Conservation (phyloP, 2,113 vertebrate species). For the Toxotes chatareus region DNA sequence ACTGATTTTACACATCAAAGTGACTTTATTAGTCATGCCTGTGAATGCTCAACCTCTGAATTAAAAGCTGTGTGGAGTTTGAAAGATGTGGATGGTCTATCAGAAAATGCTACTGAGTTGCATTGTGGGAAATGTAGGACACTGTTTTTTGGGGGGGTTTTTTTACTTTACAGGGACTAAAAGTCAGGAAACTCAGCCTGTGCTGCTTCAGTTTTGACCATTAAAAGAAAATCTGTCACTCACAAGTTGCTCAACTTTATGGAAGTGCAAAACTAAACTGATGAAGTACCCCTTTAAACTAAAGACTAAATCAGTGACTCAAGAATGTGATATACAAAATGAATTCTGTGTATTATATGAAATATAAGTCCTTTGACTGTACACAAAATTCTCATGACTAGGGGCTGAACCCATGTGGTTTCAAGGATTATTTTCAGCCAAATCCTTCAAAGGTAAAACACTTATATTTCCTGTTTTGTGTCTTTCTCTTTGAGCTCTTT, state of each 20-base stretch:
- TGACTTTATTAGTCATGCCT: neutral
- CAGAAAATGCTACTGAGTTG: neutral
- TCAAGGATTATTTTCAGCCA: conserved; percentile 17
- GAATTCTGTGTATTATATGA: neutral
- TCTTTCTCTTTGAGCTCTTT: conserved; percentile 22
- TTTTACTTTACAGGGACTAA: too few species aligned
- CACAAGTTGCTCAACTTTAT: neutral
- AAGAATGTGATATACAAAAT: neutral
- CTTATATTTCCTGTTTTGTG: conserved; percentile 63
- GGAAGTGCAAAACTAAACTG: neutral
- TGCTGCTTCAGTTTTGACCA: neutral
- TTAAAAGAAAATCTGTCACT: too few species aligned
- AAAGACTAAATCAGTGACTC: neutral
- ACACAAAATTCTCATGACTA: neutral
- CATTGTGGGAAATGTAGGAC: neutral
- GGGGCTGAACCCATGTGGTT: neutral
- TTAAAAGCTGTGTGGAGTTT: neutral
- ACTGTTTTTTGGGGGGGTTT: too few species aligned
- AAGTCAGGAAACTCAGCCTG: too few species aligned
- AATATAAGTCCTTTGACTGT: too few species aligned
- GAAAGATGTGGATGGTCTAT: neutral
- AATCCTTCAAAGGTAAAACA: conserved; percentile 38
- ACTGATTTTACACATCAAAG: neutral
- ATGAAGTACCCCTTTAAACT: neutral
- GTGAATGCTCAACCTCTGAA: neutral